phyloP scores from a whole-genome alignment of 2,797 vertebrate genomes.

The Hypotaenidia okinawae region DNA sequence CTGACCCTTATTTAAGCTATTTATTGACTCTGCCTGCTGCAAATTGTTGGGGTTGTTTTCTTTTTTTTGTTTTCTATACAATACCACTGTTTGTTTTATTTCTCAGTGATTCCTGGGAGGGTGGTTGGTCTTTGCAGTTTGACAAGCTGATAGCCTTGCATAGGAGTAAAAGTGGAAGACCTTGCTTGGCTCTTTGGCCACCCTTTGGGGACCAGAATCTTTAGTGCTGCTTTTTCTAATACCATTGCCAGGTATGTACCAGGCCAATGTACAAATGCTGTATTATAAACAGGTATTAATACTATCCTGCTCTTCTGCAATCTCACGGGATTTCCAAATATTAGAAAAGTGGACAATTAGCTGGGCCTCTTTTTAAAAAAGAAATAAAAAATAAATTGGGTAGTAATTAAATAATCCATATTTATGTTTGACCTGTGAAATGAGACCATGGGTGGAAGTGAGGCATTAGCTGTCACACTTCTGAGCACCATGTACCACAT shows the following conservation, averaged over 20 bases:
- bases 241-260: not conserved
- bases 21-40: not conserved
- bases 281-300: not conserved
- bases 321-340: not conserved
- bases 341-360: not conserved
- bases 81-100: not conserved
- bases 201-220: too few relatives aligned
- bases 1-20: not conserved
- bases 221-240: not conserved
- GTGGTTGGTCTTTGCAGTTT: not conserved
- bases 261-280: not conserved
- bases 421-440: not conserved
- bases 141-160: not conserved
- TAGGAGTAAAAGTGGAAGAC: not conserved
- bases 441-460: not conserved
- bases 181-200: not conserved
- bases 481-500: fast-evolving
- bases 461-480: not conserved
- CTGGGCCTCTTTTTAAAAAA: not conserved
- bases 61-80: not conserved
- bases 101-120: not conserved
- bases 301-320: not conserved
- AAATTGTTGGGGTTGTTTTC: not conserved
- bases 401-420: not conserved
- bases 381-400: too few relatives aligned